A percentile compares a stretch with the other conserved stretches of the same genome.
Evolutionary conservation across 2,888 invertebrate genomes (phyloP).

Genomic region (Drosophila limbata): DNA sequence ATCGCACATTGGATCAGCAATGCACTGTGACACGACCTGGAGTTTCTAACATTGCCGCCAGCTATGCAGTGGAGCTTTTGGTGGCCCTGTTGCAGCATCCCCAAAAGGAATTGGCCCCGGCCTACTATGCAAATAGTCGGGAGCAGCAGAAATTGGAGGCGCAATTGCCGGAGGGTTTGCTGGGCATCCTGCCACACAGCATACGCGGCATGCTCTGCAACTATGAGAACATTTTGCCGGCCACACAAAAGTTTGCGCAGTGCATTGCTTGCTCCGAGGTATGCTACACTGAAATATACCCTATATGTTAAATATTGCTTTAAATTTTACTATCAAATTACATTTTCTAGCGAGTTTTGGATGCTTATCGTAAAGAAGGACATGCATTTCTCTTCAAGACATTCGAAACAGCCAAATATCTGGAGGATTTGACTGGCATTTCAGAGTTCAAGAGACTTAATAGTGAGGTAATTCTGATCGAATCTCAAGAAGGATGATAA

Average conservation of each 20-base stretch:
- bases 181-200: slow-evolving; percentile 96
- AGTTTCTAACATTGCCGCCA: slow-evolving; percentile 94
- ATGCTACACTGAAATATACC: not conserved
- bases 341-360: slow-evolving; percentile 83
- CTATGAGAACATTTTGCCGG: slow-evolving; percentile 93
- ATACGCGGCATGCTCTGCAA: slow-evolving; percentile 95
- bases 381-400: slow-evolving; percentile 91
- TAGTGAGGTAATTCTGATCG: slow-evolving; percentile 85
- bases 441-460: slow-evolving; percentile 88
- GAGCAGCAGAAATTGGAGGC: slow-evolving; percentile 24
- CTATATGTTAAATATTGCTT: not conserved
- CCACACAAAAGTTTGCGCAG: slow-evolving; percentile 93
- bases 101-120: slow-evolving; percentile 88
- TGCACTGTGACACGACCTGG: slow-evolving; percentile 99
- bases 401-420: slow-evolving; percentile 91
- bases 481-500: not conserved
- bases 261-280: slow-evolving; percentile 96
- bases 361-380: slow-evolving; percentile 87
- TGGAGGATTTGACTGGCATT: slow-evolving; percentile 95
- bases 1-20: slow-evolving; percentile 98
- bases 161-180: slow-evolving; percentile 87
- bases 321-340: not conserved
- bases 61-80: slow-evolving; percentile 95
- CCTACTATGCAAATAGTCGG: slow-evolving; percentile 86
- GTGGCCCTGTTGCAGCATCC: slow-evolving; percentile 95